Evolutionary conservation across 1,140 invertebrate genomes (phyloP), one percentile per base, ranked within the genome.

Genomic region (Eufriesea mexicana): DNA sequence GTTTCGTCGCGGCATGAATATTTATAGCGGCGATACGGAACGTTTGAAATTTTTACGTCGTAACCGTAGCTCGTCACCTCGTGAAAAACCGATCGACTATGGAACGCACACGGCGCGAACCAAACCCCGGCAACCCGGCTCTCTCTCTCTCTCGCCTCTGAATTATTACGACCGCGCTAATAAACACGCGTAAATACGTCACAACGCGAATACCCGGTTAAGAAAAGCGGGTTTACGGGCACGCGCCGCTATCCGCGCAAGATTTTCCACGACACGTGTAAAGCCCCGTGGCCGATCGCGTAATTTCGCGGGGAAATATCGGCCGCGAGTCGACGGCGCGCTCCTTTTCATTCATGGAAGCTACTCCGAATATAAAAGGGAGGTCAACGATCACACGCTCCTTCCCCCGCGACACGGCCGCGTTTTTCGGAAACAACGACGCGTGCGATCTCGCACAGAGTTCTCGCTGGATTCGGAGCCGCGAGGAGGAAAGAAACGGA

Each of bases 31-130:
- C 78, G 78, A 79, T 73, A 79, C 78, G 57, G 47, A 49, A 18
- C 78, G 78, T 35, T 72, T 72, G 68, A 79, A 79, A 79, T 79
- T 79, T 79, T 79, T 79, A 79, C 78, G 78, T 62, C 78, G 78
- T 79, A 79, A 79, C 51, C 64, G 76, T 57, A 54, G 51, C 51
- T 70, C 76, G 64, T 70, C 76, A 70, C 78, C 67, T 79, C 77
- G 77, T 62, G 70, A 79, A 79, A 79, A 72, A 47, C 47, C 51
- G 68, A 79, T 45, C 51, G 14, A 54, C 68, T 51, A 72, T 72
- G 42, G 68, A 62, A 55, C 35, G 67, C 64, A 45, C 45, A n/a
- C 54, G 20, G 16, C 28, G 35, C 18, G n/a, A n/a, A n/a, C n/a
- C n/a, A n/a, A n/a, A n/a, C n/a, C n/a, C n/a, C n/a, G n/a, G n/a